A percentile compares a stretch with the other conserved stretches of the same genome.
These are phyloP conservation scores for Pogonomyrmex californicus DNA, from an alignment of 1,140 invertebrate species.

Conservation along the genomic window DNA sequence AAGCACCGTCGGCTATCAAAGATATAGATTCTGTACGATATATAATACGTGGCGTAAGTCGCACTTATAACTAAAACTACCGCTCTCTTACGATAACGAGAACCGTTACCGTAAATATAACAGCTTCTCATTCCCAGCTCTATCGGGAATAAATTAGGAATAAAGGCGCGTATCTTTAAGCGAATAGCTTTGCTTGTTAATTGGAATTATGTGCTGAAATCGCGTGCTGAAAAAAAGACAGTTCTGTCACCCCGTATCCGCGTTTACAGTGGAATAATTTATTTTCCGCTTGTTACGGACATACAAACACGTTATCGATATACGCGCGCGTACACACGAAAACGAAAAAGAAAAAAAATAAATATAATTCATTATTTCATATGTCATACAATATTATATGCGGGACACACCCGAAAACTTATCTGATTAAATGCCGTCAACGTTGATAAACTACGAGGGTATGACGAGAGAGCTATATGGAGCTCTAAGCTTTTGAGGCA, in stretches of 20 bases:
- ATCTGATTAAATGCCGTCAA: not conserved
- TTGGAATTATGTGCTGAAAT: not conserved
- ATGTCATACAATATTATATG: not conserved
- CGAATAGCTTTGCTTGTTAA: slow-evolving; percentile 6
- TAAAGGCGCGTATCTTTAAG: not conserved
- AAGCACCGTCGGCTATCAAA: slow-evolving; percentile 40
- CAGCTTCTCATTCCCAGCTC: not conserved
- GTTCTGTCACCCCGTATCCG: not conserved
- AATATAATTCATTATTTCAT: not conserved
- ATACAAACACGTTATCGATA: not conserved
- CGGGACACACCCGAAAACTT: not conserved
- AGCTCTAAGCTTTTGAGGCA: slow-evolving; percentile 8
- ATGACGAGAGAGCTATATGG: not conserved
- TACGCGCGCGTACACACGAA: not conserved
- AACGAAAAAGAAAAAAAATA: not conserved
- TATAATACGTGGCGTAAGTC: slow-evolving; percentile 30
- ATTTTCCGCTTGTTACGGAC: not conserved
- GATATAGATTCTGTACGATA: slow-evolving; percentile 13
- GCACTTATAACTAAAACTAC: slow-evolving; percentile 22
- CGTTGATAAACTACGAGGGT: not conserved
- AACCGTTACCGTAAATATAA: slow-evolving; percentile 28
- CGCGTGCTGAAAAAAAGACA: slow-evolving; percentile 7
- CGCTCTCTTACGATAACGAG: slow-evolving; percentile 46
- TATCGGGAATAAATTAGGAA: slow-evolving; percentile 9
- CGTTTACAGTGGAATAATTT: not conserved